Base-by-base conservation (phyloP, 2,113 vertebrate genomes). In the Hippocampus barbouri region DNA sequence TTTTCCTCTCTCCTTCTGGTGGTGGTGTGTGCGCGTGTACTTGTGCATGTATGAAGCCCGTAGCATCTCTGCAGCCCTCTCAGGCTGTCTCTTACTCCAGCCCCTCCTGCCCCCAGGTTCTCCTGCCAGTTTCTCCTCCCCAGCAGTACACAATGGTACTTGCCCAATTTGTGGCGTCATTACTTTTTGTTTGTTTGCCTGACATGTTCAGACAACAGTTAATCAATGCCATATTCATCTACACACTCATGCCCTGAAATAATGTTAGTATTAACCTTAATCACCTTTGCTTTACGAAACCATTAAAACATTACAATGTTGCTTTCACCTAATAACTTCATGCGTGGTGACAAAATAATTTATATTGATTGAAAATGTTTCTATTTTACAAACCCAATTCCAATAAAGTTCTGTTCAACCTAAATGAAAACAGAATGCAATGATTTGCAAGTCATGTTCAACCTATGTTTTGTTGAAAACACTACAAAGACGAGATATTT, bases 81-180 rank as follows among this genome's bases (percentile, higher is more conserved):
- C 95, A 99, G 94, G 93, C 93, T 87, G 91, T 94, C 84, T 93
- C 92, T 89, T 98, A 94, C 89, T 95, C 97, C 93, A 94, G 96
- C 91, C 95, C 95, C 85, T 96, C 97, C 95, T 99, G 97, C 84
- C 95, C 97, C 95, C 97, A 99, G 91, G 97, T 99, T 92, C 94
- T 99, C 93, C 94, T 99, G 94, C 97, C 97, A 89, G 95, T 99
- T 89, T 98, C 97, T 95, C 94, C 96, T 91, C 93, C 96, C 93
- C 97, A 98, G 95, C 96, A 98, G 95, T 99, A 98, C 94, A 97
- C 94, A 93, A 94, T 98, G 97, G 97, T 99, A 98, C 91, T 95
- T 91, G 83, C 70, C 77, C 88, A 47, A 84, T 63, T 78, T 66
- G 14, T 71, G 64, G 74, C 68, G 69, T 84, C 80, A 78, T 81